Base-by-base conservation (phyloP, 2,113 vertebrate genomes). In the Pseudopipra pipra region DNA sequence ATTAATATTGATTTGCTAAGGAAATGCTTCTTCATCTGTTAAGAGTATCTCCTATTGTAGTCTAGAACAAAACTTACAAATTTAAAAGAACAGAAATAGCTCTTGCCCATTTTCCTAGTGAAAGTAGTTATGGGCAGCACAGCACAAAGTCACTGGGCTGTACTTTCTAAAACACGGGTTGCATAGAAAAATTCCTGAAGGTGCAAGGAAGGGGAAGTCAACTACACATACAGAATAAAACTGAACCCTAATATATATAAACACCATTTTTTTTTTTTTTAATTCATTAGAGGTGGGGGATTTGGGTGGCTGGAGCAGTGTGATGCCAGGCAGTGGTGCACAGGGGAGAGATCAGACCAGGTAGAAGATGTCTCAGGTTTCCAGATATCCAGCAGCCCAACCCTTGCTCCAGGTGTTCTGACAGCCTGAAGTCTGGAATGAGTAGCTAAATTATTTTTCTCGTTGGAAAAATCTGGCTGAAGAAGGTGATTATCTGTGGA, bases 1-100 rank as follows among this genome's bases (percentile, higher is more conserved):
- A 98, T 98, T 98, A 98, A 98, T 97, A 98, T 96, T 96, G 97
- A 98, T 98, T 98, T 97, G 93, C 96, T 97, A 97, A 86, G 96
- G 97, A 98, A 98, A 98, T 97, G 96, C 91, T 95, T 96, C 95
- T 98, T 97, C 85, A 95, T 97, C 94, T 97, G 82, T 96, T 98
- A 94, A 95, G 96, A 98, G 96, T 94, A 96, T 96, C 93, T 97
- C 85, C 85, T 97, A 35, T 91, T 87, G 75, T 80, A 94, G 75
- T 92, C 85, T 96, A 96, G 96, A 96, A 96, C 71, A 90, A 97
- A 98, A 96, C 89, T 95, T 96, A 92, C 17, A 87, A 95, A 94
- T 96, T 94, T 92, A 71, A 95, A 97, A 96, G 74, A 89, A 85
- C 70, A 58, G 94, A 93, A 96, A 96, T 89, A 95, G 84, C 95